Evolutionary conservation across 64 coral and sea anemone species (phyloP).

Genomic region (Dendronephthya gigantea): DNA sequence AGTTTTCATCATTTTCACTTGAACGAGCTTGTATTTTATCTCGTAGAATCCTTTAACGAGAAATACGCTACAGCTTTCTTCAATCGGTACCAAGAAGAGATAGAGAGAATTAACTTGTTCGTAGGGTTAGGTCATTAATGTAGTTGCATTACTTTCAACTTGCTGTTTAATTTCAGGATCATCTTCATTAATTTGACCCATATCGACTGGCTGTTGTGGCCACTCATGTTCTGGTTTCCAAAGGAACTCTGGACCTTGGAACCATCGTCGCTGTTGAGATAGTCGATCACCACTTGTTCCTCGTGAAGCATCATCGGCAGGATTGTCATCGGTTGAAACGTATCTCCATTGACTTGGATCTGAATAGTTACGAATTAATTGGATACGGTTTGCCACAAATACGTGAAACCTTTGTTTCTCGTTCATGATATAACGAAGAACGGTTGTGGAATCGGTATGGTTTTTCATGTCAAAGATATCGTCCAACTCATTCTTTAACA

Average conservation of each 20-base stretch:
- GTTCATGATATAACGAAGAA: background rate
- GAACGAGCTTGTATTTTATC: background rate
- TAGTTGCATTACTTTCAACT: background rate
- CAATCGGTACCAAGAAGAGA: conserved; percentile 36
- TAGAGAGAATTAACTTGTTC: conserved; percentile 22
- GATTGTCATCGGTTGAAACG: background rate
- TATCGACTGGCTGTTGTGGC: conserved; percentile 8
- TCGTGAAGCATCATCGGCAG: background rate
- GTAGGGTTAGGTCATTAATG: background rate
- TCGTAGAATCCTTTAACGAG: conserved; percentile 8
- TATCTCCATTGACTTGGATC: conserved; percentile 4
- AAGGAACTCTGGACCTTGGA: background rate
- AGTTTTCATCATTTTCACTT: background rate
- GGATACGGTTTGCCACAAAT: background rate
- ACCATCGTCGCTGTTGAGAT: background rate
- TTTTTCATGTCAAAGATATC: background rate
- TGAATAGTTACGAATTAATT: conserved; percentile 11
- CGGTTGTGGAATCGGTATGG: background rate
- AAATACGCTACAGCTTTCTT: conserved; percentile 35
- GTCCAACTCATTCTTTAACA: background rate
- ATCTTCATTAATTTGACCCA: background rate
- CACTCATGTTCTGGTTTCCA: conserved; percentile 19
- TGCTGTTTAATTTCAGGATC: conserved; percentile 6
- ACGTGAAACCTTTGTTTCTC: background rate
- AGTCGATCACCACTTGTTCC: background rate